A percentile compares a stretch with the other conserved stretches of the same genome.
phyloP scores from a whole-genome alignment of 2,113 vertebrate genomes.

The Lonchura striata region DNA sequence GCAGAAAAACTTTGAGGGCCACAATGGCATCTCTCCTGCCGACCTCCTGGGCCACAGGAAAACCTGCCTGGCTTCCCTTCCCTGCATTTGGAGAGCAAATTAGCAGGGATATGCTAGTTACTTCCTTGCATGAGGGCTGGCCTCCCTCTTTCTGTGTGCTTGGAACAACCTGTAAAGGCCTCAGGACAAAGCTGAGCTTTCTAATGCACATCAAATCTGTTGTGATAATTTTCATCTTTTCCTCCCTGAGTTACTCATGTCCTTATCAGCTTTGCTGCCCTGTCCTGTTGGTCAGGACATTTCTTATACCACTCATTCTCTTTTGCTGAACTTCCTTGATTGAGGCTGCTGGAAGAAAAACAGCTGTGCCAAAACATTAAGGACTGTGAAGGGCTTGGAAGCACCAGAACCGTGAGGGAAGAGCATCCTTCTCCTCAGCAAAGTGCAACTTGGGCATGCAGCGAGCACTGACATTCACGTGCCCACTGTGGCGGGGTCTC shows the following conservation, averaged over 20 bases:
- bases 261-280: not conserved
- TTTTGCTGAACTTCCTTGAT: not conserved
- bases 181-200: not conserved
- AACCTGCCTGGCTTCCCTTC: not conserved
- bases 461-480: not conserved
- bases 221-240: not conserved
- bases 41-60: not conserved
- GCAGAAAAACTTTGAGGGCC: not conserved
- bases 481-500: not conserved
- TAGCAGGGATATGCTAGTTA: not conserved
- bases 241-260: not conserved
- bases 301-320: not conserved
- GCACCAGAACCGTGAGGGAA: not conserved
- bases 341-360: not conserved
- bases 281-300: not conserved
- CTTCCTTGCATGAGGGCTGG: not conserved
- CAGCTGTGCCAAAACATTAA: not conserved
- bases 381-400: not conserved
- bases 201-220: not conserved
- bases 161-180: not conserved
- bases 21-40: not conserved
- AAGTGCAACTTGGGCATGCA: not conserved
- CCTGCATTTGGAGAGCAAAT: not conserved
- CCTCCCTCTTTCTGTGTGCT: not conserved
- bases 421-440: not conserved